Evolutionary conservation across 2,113 vertebrate species (phyloP).

Genomic region (Ptychochromis oligacanthus): DNA sequence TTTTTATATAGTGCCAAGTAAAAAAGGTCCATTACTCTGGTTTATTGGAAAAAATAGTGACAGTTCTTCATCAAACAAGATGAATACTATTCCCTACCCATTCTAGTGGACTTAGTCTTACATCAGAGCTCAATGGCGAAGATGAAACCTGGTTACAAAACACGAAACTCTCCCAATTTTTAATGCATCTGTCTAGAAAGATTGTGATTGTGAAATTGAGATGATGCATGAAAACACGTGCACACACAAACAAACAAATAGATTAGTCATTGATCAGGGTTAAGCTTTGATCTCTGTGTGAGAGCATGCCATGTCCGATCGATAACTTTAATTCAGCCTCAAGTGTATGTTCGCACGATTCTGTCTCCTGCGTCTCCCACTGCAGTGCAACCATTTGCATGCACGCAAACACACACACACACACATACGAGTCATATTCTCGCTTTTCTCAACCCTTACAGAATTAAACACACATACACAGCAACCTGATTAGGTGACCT

Average conservation of each 20-base stretch:
- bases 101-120: not conserved
- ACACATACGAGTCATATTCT: slow-evolving; percentile 14
- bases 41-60: not conserved
- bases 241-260: slow-evolving; percentile 59
- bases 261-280: slow-evolving; percentile 68
- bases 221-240: slow-evolving; percentile 44
- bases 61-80: not conserved
- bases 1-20: not conserved
- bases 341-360: slow-evolving; percentile 71
- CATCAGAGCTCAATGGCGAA: not conserved
- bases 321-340: slow-evolving; percentile 77
- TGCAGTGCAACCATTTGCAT: not conserved
- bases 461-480: slow-evolving; percentile 46
- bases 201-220: slow-evolving; percentile 48
- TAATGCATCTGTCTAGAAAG: slow-evolving; percentile 16
- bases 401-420: not conserved
- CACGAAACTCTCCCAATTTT: slow-evolving; percentile 23
- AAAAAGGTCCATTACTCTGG: not conserved
- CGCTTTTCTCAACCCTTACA: slow-evolving; percentile 10
- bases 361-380: slow-evolving; percentile 27
- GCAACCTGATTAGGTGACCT: slow-evolving; percentile 76
- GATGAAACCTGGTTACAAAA: not conserved
- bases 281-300: slow-evolving; percentile 69
- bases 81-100: not conserved
- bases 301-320: slow-evolving; percentile 68